Base-by-base conservation (phyloP, 2,797 vertebrate species). In the Gymnothorax reevesii region DNA sequence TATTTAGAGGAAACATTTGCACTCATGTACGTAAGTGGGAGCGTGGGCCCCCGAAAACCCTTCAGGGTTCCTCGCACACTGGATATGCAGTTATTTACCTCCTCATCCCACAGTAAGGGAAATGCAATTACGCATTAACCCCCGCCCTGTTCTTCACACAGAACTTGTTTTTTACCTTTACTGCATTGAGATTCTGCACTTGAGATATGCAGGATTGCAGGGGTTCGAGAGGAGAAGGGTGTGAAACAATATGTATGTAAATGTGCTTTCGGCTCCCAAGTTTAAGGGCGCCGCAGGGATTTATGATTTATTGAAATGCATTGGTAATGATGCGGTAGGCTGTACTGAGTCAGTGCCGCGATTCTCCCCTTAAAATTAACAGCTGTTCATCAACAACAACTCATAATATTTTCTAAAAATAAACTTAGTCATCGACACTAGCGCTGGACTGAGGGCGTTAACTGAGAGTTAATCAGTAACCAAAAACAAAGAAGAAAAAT, bases 171-270 rank as follows among this genome's bases (percentile, higher is more conserved):
- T n/a, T 27, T 59, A 13, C 71, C 59, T 69, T 52, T n/a, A 69
- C 54, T 69, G 64, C n/a, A 54, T 87, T 84, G 77, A 83, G 42
- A 25, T 57, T 64, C 33, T 75, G 15, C 64, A 22, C 57, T 66
- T 66, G 82, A 33, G 55, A 73, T 69, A 87, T 20, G 8, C 27
- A 64, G 60, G 82, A 87, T 27, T n/a, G 42, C 49, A 20, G 4
- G 57, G 49, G 20, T 87, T 77, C 55, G 33, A 33, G 87, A 22
- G 71, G 52, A 42, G 83, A 75, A 77, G 77, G 86, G 92, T 94
- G 93, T 88, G 91, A 94, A 90, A 94, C 93, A 96, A 95, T 95
- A 95, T 96, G 95, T 95, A 96, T 96, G 96, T 93, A 95, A 96
- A 95, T 96, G 87, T 87, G 64, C 71, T 55, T 79, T 89, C 88